These are phyloP conservation scores for Podiceps cristatus DNA, from an alignment of 2,113 vertebrate genomes.

Conservation along the genomic window DNA sequence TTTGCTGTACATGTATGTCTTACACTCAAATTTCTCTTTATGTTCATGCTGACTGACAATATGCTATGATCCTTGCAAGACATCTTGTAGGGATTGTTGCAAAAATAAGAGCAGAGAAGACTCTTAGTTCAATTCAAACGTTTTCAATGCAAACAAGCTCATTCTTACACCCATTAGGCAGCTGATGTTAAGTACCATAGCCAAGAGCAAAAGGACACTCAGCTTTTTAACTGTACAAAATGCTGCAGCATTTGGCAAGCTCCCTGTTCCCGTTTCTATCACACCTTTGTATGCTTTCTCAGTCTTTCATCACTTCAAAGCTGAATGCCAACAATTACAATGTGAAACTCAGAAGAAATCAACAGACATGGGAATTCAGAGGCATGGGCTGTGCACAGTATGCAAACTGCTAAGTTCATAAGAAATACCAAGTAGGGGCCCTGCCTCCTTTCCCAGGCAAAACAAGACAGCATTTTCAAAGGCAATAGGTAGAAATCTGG, in stretches of 20 bases:
- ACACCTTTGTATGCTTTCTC: background rate
- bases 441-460: background rate
- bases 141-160: background rate
- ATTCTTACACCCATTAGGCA: background rate
- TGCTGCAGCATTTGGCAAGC: background rate
- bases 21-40: background rate
- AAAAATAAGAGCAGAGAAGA: background rate
- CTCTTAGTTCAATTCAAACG: background rate
- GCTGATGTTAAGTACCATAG: background rate
- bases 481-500: background rate
- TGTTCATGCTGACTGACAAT: background rate
- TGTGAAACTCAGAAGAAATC: background rate
- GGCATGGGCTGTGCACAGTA: background rate
- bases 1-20: background rate
- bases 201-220: background rate
- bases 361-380: background rate
- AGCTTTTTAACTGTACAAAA: background rate
- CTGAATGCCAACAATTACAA: background rate
- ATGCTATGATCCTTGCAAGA: background rate
- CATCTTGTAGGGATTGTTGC: background rate
- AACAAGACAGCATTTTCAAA: background rate
- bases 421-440: background rate
- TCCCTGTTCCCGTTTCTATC: background rate
- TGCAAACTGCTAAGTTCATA: background rate
- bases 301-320: background rate